A percentile compares a stretch with the other conserved stretches of the same genome.
phyloP scores from a whole-genome alignment of 2,888 invertebrate genomes.

The Anthrax anthrax region DNA sequence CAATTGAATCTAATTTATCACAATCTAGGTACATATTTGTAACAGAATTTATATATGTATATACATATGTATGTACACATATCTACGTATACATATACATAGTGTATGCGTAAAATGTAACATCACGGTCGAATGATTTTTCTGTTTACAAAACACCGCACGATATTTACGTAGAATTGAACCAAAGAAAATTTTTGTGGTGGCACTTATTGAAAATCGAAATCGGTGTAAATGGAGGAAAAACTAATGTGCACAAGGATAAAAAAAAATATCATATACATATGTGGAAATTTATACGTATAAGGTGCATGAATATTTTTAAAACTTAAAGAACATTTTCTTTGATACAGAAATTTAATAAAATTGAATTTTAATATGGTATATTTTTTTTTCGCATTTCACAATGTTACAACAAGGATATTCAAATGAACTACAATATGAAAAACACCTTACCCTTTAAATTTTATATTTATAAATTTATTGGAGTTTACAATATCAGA shows the following conservation, averaged over 20 bases:
- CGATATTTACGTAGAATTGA: constrained; percentile 1
- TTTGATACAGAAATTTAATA: constrained; percentile 1
- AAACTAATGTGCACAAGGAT: neutral
- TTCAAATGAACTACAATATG: constrained; percentile 4
- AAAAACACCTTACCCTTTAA: neutral
- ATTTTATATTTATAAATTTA: neutral
- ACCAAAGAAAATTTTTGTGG: neutral
- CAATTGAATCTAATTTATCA: neutral
- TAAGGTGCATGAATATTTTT: too few relatives aligned
- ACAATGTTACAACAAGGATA: neutral
- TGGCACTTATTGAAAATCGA: constrained; percentile 7
- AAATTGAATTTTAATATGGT: constrained; percentile 5
- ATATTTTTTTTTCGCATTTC: constrained; percentile 1
- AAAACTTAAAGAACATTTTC: neutral
- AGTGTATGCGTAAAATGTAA: neutral
- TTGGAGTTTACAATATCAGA: neutral
- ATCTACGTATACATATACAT: too few relatives aligned
- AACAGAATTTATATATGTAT: too few relatives aligned
- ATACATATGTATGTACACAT: too few relatives aligned
- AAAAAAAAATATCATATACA: neutral
- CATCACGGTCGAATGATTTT: neutral
- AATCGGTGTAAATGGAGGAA: constrained; percentile 1
- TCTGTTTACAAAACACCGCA: constrained; percentile 1
- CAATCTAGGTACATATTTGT: neutral
- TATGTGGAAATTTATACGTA: too few relatives aligned